These are phyloP conservation scores for Drosophila gaucha DNA, from an alignment of 2,888 invertebrate species.

Conservation along the genomic window DNA sequence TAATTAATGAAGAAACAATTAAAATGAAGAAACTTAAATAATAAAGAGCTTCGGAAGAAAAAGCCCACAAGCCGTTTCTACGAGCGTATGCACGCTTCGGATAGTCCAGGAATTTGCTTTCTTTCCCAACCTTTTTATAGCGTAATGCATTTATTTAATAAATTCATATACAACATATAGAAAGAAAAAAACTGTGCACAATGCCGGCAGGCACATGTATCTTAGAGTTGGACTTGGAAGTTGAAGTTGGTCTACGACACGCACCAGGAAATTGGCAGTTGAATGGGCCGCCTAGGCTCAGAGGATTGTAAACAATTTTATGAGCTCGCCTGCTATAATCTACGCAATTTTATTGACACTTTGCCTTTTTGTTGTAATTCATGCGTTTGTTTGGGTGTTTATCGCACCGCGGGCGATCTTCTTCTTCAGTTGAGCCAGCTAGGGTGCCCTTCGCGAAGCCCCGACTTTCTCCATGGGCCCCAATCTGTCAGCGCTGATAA, in stretches of 20 bases:
- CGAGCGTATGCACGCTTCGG: constrained; percentile 25
- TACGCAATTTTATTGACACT: constrained; percentile 80
- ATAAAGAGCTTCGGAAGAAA: too few species aligned
- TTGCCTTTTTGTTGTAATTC: constrained; percentile 63
- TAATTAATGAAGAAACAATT: background rate
- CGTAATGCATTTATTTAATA: constrained; percentile 81
- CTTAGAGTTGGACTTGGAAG: constrained; percentile 12
- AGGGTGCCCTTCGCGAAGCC: constrained; percentile 45
- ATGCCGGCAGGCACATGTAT: constrained; percentile 47
- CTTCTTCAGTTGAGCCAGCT: background rate
- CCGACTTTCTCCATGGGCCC: constrained; percentile 48
- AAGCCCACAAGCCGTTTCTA: background rate
- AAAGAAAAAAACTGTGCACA: constrained; percentile 54
- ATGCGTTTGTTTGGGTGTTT: constrained; percentile 49
- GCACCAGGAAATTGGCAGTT: constrained; percentile 71
- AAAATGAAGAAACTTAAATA: background rate
- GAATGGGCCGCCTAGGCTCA: constrained; percentile 45
- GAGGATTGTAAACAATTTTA: constrained; percentile 78
- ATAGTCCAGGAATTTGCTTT: background rate
- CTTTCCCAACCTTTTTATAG: constrained; percentile 39
- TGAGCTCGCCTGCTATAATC: constrained; percentile 78
- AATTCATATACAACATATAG: constrained; percentile 66
- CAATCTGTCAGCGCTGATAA: constrained; percentile 61
- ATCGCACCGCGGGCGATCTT: constrained; percentile 55
- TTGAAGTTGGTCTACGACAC: constrained; percentile 46